A percentile compares a stretch with the other conserved stretches of the same genome.
Conservation (phyloP, 1,140 invertebrate genomes). For the Nautilus pompilius region DNA sequence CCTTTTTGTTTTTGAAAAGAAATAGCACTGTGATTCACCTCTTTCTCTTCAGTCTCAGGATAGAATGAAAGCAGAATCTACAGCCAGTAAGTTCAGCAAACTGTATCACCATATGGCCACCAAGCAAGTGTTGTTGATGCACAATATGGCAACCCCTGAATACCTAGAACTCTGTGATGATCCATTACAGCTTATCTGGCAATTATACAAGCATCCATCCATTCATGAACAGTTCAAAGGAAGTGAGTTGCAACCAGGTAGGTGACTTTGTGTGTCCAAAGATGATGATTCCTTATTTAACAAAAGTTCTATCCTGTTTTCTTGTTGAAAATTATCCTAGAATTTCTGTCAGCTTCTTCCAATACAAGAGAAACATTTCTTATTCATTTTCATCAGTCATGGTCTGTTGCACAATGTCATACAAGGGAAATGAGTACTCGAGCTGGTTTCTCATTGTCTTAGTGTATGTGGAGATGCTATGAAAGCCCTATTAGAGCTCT, state of each 20-base stretch:
- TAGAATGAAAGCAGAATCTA: conserved; percentile 32
- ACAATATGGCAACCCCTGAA: conserved; percentile 28
- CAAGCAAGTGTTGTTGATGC: conserved; percentile 30
- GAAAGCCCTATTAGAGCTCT: too few relatives aligned
- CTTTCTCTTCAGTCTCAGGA: conserved; percentile 17
- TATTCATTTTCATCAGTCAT: background rate
- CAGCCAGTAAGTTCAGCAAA: conserved; percentile 29
- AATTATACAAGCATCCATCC: conserved; percentile 37
- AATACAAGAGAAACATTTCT: background rate
- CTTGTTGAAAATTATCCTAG: background rate
- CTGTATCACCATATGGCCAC: conserved; percentile 31
- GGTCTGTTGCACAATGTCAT: background rate
- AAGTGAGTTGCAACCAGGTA: conserved; percentile 20
- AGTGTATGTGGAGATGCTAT: too few relatives aligned
- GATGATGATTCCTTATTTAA: background rate
- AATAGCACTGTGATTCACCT: too few relatives aligned
- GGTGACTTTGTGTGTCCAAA: background rate
- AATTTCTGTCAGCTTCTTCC: background rate
- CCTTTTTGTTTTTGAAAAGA: background rate
- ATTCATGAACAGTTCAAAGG: conserved; percentile 19
- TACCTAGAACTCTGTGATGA: conserved; percentile 22
- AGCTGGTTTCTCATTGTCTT: too few relatives aligned
- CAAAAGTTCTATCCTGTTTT: background rate
- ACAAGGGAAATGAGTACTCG: background rate
- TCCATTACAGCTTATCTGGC: conserved; percentile 27